These are phyloP conservation scores for Tangara arthus DNA, from an alignment of 2,797 vertebrate species.

Conservation along the genomic window DNA sequence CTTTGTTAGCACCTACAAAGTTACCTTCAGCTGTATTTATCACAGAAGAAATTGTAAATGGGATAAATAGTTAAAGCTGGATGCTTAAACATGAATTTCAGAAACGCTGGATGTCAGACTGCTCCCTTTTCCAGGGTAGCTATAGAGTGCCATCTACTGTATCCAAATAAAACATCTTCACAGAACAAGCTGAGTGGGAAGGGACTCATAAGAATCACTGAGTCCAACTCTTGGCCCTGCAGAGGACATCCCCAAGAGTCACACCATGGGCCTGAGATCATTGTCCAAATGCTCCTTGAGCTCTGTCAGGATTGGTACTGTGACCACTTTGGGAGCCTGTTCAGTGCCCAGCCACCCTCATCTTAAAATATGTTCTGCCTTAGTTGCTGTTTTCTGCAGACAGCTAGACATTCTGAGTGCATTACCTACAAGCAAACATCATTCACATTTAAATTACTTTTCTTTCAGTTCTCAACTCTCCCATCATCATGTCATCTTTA, in stretches of 20 bases:
- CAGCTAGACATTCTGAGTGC: background rate
- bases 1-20: slow-evolving; percentile 13
- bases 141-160: slow-evolving; percentile 52
- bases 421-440: background rate
- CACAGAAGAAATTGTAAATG: background rate
- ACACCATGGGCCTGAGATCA: background rate
- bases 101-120: background rate
- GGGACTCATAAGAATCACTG: no score
- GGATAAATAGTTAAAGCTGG: background rate
- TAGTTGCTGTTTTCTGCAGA: background rate
- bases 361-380: background rate
- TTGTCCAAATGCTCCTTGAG: background rate
- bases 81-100: background rate
- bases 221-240: background rate
- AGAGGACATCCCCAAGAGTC: background rate
- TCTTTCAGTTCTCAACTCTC: background rate
- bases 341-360: no score
- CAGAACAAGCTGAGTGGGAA: background rate
- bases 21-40: background rate
- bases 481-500: background rate
- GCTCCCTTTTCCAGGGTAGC: background rate
- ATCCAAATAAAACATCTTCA: background rate
- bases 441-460: background rate
- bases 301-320: background rate
- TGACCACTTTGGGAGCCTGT: background rate